Base-by-base conservation (phyloP, 2,888 invertebrate species). In the Ochropacha duplaris region DNA sequence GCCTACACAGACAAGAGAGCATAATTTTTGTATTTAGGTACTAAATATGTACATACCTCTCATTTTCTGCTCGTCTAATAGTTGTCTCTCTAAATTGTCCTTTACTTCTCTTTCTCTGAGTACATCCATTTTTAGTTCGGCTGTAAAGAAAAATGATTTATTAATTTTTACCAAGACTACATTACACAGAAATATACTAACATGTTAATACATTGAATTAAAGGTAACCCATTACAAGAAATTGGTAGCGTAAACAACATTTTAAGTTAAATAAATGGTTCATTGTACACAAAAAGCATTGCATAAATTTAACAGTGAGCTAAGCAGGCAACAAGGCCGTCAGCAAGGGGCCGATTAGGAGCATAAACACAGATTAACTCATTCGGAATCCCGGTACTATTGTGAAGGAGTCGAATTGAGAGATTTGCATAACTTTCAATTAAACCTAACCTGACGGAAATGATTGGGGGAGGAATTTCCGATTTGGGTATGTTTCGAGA, bases 91-190 rank as follows among this genome's bases (percentile, higher is more conserved):
- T 81, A 98, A 90, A 81, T 96, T 98, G 92, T 98, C 98, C 93
- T 98, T 97, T 63, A 97, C 96, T 94, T 98, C 98, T 79, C 98
- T 94, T 92, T 99, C 98, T 79, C 98, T 94, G 69, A 98, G 93
- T 64, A 98, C 96, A 90, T 98, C 98, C 97, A 98, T 98, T 93
- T 98, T 98, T 74, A 99, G 94, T 93, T 99, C 98, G 84, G 98
- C 99, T 99, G 95, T 57, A 95, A 95, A 85, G 92, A 90, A 74
- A 76, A n/a, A n/a, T 36, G 36, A 5, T 0, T 36, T 19, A 44
- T 44, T 44, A 19, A 19, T 9, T 19, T 19, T 9, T 44, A 12
- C 19, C 2, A 39, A 6, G 14, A 16, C 39, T 6, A n/a, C n/a
- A n/a, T 2, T 24, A 24, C 24, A 24, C 24, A 24, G 5, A 24